phyloP scores from a whole-genome alignment of 2,797 vertebrate species.

The Lindbergichthys nudifrons region DNA sequence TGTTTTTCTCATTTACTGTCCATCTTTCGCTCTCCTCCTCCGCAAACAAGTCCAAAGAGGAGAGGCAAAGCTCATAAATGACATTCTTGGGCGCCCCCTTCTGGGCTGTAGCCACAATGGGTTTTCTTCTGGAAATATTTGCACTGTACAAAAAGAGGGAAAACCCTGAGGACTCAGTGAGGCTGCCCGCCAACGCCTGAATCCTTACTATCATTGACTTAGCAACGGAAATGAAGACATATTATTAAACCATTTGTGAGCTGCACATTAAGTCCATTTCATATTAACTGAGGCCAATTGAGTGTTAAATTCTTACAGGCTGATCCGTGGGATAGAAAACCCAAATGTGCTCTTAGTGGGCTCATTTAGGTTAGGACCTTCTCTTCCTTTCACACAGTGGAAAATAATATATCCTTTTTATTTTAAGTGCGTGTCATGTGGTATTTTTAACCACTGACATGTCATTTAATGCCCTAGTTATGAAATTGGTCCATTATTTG shows the following conservation, averaged over 20 bases:
- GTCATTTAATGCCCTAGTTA: conserved; percentile 12
- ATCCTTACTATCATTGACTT: conserved; percentile 43
- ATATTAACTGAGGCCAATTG: conserved; percentile 49
- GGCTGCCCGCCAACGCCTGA: conserved; percentile 22
- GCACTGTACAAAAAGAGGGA: neutral
- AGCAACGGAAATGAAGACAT: conserved; percentile 62
- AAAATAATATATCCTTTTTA: conserved; percentile 42
- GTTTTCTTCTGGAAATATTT: neutral
- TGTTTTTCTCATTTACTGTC: conserved; percentile 2
- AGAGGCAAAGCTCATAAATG: conserved; percentile 33
- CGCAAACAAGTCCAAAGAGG: neutral
- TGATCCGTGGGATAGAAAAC: conserved; percentile 52
- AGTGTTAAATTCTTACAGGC: conserved; percentile 54
- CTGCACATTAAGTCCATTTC: conserved; percentile 59
- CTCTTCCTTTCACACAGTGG: conserved; percentile 70
- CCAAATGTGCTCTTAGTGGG: conserved; percentile 45
- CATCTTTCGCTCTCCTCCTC: conserved; percentile 18
- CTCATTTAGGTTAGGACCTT: conserved; percentile 53
- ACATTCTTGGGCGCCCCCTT: conserved; percentile 80
- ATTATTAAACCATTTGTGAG: conserved; percentile 58
- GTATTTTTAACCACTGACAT: conserved; percentile 13
- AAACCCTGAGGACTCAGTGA: conserved; percentile 15
- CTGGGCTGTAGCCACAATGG: conserved; percentile 46
- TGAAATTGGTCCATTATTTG: neutral
- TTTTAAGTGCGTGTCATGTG: conserved; percentile 20